Evolutionary conservation across 2,888 invertebrate genomes (phyloP).

Genomic region (Hydroisotoma schaefferi): DNA sequence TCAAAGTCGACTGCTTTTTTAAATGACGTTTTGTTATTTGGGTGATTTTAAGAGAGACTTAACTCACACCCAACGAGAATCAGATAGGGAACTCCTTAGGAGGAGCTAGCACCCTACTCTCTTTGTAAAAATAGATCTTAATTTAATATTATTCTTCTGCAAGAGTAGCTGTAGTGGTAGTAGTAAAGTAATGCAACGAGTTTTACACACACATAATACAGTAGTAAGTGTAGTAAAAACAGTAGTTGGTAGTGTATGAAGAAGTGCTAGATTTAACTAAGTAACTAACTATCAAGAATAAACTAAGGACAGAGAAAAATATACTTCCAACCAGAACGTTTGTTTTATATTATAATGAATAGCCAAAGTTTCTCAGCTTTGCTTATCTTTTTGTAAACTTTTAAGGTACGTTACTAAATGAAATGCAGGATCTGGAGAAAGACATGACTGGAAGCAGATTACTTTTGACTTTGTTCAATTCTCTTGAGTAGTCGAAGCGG

Average conservation of each 20-base stretch:
- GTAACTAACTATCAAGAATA: neutral
- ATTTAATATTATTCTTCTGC: conserved; percentile 19
- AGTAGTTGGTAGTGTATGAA: too few species aligned
- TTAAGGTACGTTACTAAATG: too few species aligned
- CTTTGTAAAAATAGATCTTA: conserved; percentile 25
- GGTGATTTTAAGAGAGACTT: conserved; percentile 42
- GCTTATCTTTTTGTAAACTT: too few species aligned
- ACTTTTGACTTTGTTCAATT: too few species aligned
- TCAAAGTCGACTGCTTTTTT: conserved; percentile 16
- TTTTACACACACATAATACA: neutral
- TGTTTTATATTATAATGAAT: too few species aligned
- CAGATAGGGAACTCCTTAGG: conserved; percentile 18
- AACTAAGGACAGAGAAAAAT: neutral
- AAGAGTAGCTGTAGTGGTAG: conserved; percentile 1
- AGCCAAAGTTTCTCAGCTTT: too few species aligned
- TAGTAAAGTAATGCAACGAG: neutral
- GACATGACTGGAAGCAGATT: too few species aligned
- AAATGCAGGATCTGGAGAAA: too few species aligned
- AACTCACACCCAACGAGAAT: conserved; percentile 19
- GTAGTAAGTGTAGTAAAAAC: neutral
- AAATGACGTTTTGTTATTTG: conserved; percentile 41
- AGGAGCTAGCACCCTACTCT: conserved; percentile 23
- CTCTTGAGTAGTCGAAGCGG: too few species aligned
- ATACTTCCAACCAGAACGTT: too few species aligned
- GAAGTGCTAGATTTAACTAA: neutral